phyloP scores from a whole-genome alignment of 1,140 invertebrate species.

The Drosophila mauritiana region DNA sequence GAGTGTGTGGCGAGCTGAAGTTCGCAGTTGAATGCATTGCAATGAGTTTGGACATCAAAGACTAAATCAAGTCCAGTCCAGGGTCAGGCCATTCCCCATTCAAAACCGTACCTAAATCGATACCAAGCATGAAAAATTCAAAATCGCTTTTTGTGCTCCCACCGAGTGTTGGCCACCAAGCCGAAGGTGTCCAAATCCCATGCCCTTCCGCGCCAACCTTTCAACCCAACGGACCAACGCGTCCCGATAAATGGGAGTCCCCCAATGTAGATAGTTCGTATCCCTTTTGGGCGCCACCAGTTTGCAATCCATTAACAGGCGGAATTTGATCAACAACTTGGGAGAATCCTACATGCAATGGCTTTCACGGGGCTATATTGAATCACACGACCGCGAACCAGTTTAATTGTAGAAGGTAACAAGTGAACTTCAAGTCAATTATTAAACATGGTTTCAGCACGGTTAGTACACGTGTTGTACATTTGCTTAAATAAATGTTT shows the following conservation, averaged over 20 bases:
- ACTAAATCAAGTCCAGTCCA: conserved; percentile 8
- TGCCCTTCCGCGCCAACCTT: background rate
- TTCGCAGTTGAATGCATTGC: conserved; percentile 13
- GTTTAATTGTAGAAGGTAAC: background rate
- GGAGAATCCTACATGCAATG: background rate
- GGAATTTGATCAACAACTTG: conserved; percentile 22
- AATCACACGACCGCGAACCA: background rate
- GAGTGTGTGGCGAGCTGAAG: conserved; percentile 5
- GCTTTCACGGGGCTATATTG: background rate
- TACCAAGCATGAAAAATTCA: conserved; percentile 37
- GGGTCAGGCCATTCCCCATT: background rate
- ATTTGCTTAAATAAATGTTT: no score
- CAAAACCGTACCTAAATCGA: conserved; percentile 5
- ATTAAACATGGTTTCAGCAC: no score
- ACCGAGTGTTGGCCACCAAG: background rate
- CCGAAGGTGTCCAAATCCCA: conserved; percentile 1
- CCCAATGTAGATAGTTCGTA: background rate
- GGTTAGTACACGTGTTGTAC: no score
- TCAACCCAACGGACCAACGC: conserved; percentile 1
- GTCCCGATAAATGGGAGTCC: background rate
- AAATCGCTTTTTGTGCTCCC: conserved; percentile 17
- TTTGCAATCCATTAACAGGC: conserved; percentile 20
- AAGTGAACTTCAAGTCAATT: background rate
- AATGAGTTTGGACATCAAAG: conserved; percentile 24
- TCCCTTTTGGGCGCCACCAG: background rate